Base-by-base conservation (phyloP, 2,113 vertebrate species). In the Ptychochromis oligacanthus region DNA sequence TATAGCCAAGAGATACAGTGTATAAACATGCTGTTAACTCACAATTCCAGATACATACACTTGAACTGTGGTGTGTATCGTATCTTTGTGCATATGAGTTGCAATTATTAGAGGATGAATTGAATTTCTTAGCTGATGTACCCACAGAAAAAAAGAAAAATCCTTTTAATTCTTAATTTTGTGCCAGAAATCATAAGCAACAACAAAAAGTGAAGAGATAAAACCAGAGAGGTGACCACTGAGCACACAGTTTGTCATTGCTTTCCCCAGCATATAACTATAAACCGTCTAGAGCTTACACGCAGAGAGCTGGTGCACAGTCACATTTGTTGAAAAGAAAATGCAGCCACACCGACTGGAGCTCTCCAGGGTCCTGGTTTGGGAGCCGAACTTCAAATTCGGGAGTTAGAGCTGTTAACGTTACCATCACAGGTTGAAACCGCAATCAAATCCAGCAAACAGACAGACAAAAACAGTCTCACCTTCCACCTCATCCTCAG, bases 401-500 rank as follows among this genome's bases (percentile, higher is more conserved):
- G 15, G 10, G 36, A 43, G 14, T 36, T 17, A 31, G n/a, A 72
- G 67, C 56, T 31, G 14, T 49, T 7, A 24, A 75, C n/a, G 31
- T 70, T 4, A 76, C 13, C 62, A 46, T 14, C 46, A 49, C 5
- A 64, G 64, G 40, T 78, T 75, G 5, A 49, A 61, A 24, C 6
- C 81, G 67, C 17, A 22, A 75, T 2, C 31, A 15, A 82, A 2
- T 10, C 36, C n/a, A 55, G 10, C 40, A 43, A 58, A 55, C 17
- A 40, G 4, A 26, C 28, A 40, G 36, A 26, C 55, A 40, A 7
- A 61, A 62, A 2, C 17, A 22, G 31, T 87, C 97, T 97, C 93
- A 98, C 98, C 98, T 95, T 98, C 98, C 92, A 98, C 96, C 91
- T 98, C 98, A 92, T 98, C 97, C 90, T 98, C 98, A 9, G 97